These are phyloP conservation scores for Hyaena hyaena DNA, from an alignment of 2,113 vertebrate species.

Conservation along the genomic window DNA sequence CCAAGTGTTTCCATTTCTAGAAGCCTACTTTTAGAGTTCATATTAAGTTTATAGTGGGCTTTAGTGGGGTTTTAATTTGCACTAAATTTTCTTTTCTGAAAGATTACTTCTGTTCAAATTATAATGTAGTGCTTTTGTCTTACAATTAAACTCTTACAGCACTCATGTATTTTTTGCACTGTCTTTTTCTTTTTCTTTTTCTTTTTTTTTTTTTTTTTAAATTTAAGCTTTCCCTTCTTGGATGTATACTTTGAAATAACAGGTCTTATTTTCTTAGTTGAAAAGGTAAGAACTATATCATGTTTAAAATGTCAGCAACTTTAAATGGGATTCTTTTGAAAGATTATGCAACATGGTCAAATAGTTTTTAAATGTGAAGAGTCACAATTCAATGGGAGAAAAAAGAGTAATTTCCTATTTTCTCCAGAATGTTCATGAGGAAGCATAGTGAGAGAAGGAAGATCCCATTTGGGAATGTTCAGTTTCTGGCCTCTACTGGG, in stretches of 20 bases:
- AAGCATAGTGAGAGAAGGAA: not conserved
- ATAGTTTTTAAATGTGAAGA: slow-evolving; percentile 1
- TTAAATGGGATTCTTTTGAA: slow-evolving; percentile 49
- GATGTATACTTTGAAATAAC: slow-evolving; percentile 41
- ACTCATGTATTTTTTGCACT: slow-evolving; percentile 75
- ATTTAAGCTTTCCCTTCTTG: slow-evolving; percentile 22
- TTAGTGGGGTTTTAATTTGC: slow-evolving; percentile 71
- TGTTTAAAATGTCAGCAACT: slow-evolving; percentile 42
- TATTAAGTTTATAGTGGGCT: slow-evolving; percentile 61
- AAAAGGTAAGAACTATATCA: slow-evolving; percentile 50
- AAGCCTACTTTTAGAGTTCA: slow-evolving; percentile 59
- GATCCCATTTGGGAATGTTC: not conserved
- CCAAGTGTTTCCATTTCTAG: slow-evolving; percentile 65
- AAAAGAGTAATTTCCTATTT: not conserved
- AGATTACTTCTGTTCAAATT: slow-evolving; percentile 73
- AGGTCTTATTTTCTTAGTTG: slow-evolving; percentile 60
- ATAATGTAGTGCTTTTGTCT: slow-evolving; percentile 78
- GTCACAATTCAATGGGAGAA: not conserved
- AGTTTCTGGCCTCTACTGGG: not conserved
- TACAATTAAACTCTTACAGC: slow-evolving; percentile 78
- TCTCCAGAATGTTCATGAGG: not conserved
- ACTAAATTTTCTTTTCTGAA: slow-evolving; percentile 71
- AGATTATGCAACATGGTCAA: not conserved
- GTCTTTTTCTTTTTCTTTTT: slow-evolving; percentile 62
- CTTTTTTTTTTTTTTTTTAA: not conserved